Conservation (phyloP, 2,888 invertebrate genomes). For the Ametastegia equiseti region DNA sequence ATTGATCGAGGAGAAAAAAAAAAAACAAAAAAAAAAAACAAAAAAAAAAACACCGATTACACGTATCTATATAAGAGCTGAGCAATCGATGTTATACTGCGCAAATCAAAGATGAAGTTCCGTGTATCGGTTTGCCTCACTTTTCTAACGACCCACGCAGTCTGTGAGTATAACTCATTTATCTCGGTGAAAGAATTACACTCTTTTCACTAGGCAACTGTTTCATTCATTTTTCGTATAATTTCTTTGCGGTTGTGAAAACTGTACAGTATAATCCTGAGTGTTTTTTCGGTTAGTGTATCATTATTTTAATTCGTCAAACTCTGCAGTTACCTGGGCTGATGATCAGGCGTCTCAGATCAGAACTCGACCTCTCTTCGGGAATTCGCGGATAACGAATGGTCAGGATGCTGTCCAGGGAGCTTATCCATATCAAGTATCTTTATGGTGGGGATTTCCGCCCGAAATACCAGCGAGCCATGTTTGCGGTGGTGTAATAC, state of each 20-base stretch:
- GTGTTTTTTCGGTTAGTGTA: too few relatives aligned
- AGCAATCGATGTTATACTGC: not conserved
- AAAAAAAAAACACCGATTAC: not conserved
- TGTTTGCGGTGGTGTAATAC: conserved; percentile 76
- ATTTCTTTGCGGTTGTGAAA: not conserved
- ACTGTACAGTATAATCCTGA: too few relatives aligned
- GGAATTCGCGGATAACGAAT: conserved; percentile 60
- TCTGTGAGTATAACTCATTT: conserved; percentile 12
- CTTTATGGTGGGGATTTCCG: conserved; percentile 69
- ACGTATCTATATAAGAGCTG: conserved; percentile 6
- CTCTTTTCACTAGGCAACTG: not conserved
- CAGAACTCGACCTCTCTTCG: not conserved
- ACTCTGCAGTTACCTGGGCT: not conserved
- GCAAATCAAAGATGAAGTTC: conserved; percentile 31
- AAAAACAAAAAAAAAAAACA: not conserved
- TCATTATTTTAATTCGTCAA: too few relatives aligned
- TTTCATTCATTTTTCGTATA: not conserved
- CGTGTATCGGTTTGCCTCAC: not conserved
- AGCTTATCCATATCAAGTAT: conserved; percentile 76
- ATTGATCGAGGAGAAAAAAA: conserved; percentile 8
- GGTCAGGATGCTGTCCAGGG: conserved; percentile 70
- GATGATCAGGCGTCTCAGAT: not conserved
- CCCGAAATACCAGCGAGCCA: conserved; percentile 67
- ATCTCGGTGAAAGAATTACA: not conserved
- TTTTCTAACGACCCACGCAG: not conserved